Conservation (phyloP, 2,888 invertebrate genomes). For the Drosophila colorata region DNA sequence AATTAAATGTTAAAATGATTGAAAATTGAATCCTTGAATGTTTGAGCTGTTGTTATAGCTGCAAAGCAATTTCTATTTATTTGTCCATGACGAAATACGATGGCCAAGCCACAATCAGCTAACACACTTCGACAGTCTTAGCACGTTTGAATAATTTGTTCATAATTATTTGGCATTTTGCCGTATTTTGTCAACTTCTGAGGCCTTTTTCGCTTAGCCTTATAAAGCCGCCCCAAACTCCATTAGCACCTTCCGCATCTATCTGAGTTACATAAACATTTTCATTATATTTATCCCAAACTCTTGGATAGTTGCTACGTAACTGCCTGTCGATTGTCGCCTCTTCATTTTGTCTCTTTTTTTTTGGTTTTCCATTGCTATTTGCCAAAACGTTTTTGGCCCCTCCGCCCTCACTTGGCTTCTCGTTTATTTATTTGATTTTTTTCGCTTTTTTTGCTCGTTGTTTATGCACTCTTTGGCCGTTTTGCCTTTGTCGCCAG, state of each 20-base stretch:
- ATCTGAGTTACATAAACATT: constrained; percentile 50
- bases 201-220: constrained; percentile 1
- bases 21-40: constrained; percentile 12
- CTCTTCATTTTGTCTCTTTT: constrained; percentile 1
- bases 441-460: constrained; percentile 20
- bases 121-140: constrained; percentile 18
- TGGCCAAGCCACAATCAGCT: constrained; percentile 27
- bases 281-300: constrained; percentile 50
- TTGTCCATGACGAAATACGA: background rate
- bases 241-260: background rate
- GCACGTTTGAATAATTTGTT: constrained; percentile 40
- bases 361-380: constrained; percentile 27
- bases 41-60: background rate
- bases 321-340: constrained; percentile 52
- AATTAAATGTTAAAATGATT: constrained; percentile 33
- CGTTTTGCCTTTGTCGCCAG: constrained; percentile 64
- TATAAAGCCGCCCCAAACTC: background rate
- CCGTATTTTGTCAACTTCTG: constrained; percentile 20
- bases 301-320: constrained; percentile 55
- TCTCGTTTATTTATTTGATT: constrained; percentile 45
- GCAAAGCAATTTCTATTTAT: constrained; percentile 6
- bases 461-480: constrained; percentile 53
- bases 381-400: constrained; percentile 53
- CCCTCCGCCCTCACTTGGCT: constrained; percentile 19
- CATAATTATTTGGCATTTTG: constrained; percentile 44